Evolutionary conservation across 2,888 invertebrate species (phyloP).

Genomic region (Pemphredon lugubris): DNA sequence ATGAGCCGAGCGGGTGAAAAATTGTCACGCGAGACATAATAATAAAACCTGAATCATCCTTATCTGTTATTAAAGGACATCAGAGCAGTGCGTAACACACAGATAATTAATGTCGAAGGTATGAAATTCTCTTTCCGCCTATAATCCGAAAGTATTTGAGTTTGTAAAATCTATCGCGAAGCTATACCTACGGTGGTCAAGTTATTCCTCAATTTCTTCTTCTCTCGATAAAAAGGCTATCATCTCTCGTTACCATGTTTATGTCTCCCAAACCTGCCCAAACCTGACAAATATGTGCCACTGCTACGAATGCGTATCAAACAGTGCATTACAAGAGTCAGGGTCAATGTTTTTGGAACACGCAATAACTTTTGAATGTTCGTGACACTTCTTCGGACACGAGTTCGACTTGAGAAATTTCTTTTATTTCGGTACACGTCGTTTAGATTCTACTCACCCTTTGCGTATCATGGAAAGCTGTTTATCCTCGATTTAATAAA

Average conservation of each 20-base stretch:
- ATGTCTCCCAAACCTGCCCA: no score
- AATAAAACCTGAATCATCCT: no score
- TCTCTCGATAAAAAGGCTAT: background rate
- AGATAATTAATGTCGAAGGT: no score
- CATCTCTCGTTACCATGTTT: constrained; percentile 16
- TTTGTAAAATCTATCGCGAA: background rate
- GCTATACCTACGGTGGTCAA: background rate
- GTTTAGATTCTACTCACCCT: constrained; percentile 36
- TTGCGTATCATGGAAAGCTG: constrained; percentile 16
- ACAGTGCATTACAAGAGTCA: constrained; percentile 32
- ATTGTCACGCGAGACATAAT: no score
- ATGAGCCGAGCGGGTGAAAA: no score
- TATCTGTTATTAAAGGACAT: no score
- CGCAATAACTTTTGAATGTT: constrained; percentile 36
- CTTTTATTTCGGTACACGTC: constrained; percentile 17
- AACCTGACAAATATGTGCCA: constrained; percentile 3
- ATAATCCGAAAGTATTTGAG: background rate
- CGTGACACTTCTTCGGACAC: constrained; percentile 12
- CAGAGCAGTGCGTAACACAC: no score
- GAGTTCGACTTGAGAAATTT: constrained; percentile 1
- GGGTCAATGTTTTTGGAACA: constrained; percentile 65
- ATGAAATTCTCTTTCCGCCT: background rate
- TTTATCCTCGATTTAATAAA: constrained; percentile 7
- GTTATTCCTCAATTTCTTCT: no score
- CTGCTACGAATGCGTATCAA: constrained; percentile 5